Evolutionary conservation across 2,113 vertebrate species (phyloP).

Genomic region (Hystrix cristata): DNA sequence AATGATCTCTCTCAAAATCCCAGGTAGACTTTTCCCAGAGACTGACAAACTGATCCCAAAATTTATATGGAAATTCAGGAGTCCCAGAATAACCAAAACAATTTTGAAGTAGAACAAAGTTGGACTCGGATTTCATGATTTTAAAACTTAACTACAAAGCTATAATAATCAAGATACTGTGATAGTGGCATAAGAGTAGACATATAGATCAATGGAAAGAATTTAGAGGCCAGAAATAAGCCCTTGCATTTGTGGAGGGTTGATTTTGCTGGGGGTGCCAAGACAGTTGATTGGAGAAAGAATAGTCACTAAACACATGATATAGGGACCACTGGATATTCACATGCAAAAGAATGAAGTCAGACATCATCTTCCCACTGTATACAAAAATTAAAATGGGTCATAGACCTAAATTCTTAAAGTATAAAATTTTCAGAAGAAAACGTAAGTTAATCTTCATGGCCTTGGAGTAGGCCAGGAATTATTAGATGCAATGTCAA

Average conservation of each 20-base stretch:
- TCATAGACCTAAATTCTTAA: not conserved
- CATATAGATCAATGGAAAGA: not conserved
- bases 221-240: not conserved
- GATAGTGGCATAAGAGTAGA: not conserved
- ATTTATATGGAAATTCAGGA: not conserved
- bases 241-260: not conserved
- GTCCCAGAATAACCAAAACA: not conserved
- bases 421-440: not conserved
- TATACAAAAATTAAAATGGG: not conserved
- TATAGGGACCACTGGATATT: not conserved
- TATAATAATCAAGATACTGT: not conserved
- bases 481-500: not conserved
- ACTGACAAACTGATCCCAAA: not conserved
- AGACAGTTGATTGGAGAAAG: not conserved
- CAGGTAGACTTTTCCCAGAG: not conserved
- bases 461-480: not conserved
- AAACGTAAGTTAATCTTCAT: not conserved
- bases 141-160: not conserved
- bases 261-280: not conserved
- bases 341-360: not conserved
- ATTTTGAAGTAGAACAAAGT: not conserved
- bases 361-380: not conserved
- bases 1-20: not conserved
- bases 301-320: not conserved
- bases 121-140: not conserved